phyloP scores from a whole-genome alignment of 2,888 invertebrate species.

The Xestia xanthographa region DNA sequence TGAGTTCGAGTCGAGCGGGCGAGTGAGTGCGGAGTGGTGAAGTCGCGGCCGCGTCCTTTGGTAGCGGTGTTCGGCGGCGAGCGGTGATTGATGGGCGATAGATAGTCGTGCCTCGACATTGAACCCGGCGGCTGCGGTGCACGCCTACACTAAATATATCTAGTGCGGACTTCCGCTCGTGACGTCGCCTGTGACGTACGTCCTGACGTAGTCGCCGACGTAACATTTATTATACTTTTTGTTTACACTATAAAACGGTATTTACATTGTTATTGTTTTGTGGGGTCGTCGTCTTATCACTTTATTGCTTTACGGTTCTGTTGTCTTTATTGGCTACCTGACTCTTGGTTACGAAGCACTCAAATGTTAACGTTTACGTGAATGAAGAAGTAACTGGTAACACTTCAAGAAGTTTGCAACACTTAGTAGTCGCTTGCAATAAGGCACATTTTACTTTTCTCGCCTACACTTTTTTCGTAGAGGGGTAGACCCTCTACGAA shows the following conservation, averaged over 20 bases:
- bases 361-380: constrained; percentile 51
- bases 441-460: background rate
- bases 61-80: constrained; percentile 62
- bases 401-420: constrained; percentile 2
- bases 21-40: constrained; percentile 52
- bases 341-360: constrained; percentile 57
- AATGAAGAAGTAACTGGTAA: constrained; percentile 24
- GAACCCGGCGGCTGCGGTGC: constrained; percentile 82
- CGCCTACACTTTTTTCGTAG: too few species aligned
- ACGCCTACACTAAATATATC: constrained; percentile 84
- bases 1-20: constrained; percentile 68
- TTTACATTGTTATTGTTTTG: constrained; percentile 87
- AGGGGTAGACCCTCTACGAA: too few species aligned
- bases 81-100: constrained; percentile 89
- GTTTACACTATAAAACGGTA: constrained; percentile 89
- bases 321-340: constrained; percentile 76
- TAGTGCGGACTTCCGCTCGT: constrained; percentile 88
- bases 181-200: constrained; percentile 85
- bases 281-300: constrained; percentile 87
- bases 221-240: constrained; percentile 86
- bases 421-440: background rate
- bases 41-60: constrained; percentile 62
- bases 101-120: constrained; percentile 87
- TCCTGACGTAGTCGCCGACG: constrained; percentile 76
- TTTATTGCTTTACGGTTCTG: constrained; percentile 84